phyloP scores from a whole-genome alignment of 2,797 vertebrate genomes.

The Melanotaenia maccullochi region DNA sequence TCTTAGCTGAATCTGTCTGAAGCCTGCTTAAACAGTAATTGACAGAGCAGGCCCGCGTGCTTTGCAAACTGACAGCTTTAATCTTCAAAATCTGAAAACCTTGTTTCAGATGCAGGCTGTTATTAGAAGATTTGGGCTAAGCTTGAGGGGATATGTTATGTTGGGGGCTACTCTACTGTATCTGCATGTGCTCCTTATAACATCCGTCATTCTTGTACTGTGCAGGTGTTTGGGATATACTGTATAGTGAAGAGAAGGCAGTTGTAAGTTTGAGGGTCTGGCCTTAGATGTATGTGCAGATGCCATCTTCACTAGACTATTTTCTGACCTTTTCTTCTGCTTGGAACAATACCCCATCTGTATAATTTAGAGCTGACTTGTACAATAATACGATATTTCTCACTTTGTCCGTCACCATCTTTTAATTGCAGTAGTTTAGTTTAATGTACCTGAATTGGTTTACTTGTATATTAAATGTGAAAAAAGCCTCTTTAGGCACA shows the following conservation, averaged over 20 bases:
- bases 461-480: neutral
- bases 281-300: slow-evolving; percentile 1
- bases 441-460: neutral
- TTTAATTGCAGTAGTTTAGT: slow-evolving; percentile 24
- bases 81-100: slow-evolving; percentile 67
- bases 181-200: slow-evolving; percentile 42
- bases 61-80: slow-evolving; percentile 56
- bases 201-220: slow-evolving; percentile 26
- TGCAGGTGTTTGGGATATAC: slow-evolving; percentile 47
- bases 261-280: slow-evolving; percentile 5
- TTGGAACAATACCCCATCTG: neutral
- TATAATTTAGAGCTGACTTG: slow-evolving; percentile 24
- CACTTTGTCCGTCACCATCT: slow-evolving; percentile 7
- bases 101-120: slow-evolving; percentile 50
- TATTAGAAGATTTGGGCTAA: slow-evolving; percentile 71
- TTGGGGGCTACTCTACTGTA: slow-evolving; percentile 29
- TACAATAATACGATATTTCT: slow-evolving; percentile 25
- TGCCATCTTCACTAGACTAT: neutral
- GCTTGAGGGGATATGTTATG: slow-evolving; percentile 54
- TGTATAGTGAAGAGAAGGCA: neutral
- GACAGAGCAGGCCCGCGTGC: slow-evolving; percentile 26
- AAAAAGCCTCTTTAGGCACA: neutral
- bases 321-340: neutral
- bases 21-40: slow-evolving; percentile 67
- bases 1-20: slow-evolving; percentile 45